A percentile compares a stretch with the other conserved stretches of the same genome.
phyloP scores from a whole-genome alignment of 1,140 invertebrate genomes.

The Leptopilina boulardi region DNA sequence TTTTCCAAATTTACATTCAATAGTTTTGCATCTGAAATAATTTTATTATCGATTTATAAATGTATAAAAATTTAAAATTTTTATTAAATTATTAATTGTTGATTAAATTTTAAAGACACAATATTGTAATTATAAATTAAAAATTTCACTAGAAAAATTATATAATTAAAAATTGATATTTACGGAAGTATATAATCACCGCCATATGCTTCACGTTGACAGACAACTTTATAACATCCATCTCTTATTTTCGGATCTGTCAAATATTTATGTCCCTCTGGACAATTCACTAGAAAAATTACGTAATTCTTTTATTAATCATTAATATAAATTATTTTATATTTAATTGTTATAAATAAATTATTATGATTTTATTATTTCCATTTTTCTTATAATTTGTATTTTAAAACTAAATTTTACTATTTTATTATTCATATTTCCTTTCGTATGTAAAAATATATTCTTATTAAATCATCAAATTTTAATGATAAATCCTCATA shows the following conservation, averaged over 20 bases:
- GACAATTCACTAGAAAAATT: background rate
- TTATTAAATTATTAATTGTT: background rate
- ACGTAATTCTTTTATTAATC: background rate
- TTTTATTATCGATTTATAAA: background rate
- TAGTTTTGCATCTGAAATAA: background rate
- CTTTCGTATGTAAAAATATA: too few species aligned
- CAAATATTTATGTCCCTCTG: background rate
- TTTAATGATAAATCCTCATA: too few species aligned
- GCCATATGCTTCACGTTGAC: background rate
- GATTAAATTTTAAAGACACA: too few species aligned
- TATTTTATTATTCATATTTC: too few species aligned
- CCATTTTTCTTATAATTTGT: too few species aligned
- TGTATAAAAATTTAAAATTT: too few species aligned
- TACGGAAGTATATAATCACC: background rate
- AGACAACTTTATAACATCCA: slow-evolving; percentile 12
- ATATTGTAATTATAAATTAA: background rate
- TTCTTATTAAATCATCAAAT: too few species aligned
- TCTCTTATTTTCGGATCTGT: background rate
- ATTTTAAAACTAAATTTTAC: too few species aligned
- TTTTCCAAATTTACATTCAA: background rate
- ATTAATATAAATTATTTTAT: background rate
- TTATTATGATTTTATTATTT: background rate
- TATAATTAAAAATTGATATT: background rate
- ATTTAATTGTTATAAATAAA: too few species aligned
- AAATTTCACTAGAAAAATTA: background rate